A percentile compares a stretch with the other conserved stretches of the same genome.
These are phyloP conservation scores for Periophthalmus magnuspinnatus DNA, from an alignment of 2,797 vertebrate genomes.

Conservation along the genomic window DNA sequence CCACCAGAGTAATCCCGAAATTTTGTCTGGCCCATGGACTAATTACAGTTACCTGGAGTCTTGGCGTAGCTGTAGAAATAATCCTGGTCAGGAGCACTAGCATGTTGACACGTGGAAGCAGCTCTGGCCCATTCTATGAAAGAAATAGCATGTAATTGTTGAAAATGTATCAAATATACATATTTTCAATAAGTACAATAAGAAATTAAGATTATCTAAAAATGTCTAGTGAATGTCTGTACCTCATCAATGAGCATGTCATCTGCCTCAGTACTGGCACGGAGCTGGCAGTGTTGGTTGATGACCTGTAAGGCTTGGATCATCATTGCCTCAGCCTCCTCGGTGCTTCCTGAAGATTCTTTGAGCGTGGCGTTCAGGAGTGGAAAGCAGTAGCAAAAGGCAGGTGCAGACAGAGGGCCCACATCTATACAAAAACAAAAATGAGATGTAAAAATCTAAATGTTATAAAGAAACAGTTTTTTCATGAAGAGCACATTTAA, in stretches of 20 bases:
- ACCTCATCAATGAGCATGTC: conserved; percentile 87
- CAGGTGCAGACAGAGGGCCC: conserved; percentile 73
- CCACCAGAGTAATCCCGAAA: no score
- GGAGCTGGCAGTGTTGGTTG: conserved; percentile 85
- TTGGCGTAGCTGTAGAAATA: conserved; percentile 86
- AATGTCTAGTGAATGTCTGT: not conserved
- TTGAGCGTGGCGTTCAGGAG: conserved; percentile 88
- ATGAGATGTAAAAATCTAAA: no score
- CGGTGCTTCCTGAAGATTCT: conserved; percentile 78
- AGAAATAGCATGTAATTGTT: not conserved
- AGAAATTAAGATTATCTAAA: not conserved
- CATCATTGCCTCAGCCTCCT: conserved; percentile 85
- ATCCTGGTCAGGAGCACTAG: conserved; percentile 86
- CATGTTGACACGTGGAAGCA: conserved; percentile 93
- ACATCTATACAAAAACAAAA: conserved; percentile 43
- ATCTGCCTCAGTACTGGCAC: conserved; percentile 63
- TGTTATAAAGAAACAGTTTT: no score
- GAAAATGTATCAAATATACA: not conserved
- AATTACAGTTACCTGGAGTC: conserved; percentile 83
- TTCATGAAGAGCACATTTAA: no score
- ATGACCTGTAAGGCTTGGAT: conserved; percentile 87
- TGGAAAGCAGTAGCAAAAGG: conserved; percentile 90
- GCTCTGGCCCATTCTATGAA: conserved; percentile 88
- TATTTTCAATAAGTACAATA: not conserved
- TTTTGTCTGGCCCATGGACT: no score